phyloP scores from a whole-genome alignment of 2,113 vertebrate genomes.

The Stegostoma tigrinum region DNA sequence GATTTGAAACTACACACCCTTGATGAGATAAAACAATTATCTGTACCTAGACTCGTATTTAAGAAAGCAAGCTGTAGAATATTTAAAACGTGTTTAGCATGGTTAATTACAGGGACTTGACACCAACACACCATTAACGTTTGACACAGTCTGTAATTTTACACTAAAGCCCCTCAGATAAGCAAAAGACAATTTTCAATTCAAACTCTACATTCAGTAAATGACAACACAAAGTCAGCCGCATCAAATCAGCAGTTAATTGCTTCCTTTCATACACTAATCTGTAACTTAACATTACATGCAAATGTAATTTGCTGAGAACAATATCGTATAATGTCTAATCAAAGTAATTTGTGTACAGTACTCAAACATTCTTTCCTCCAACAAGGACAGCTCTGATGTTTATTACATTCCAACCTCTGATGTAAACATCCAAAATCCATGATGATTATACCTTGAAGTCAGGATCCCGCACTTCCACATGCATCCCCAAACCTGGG shows the following conservation, averaged over 20 bases:
- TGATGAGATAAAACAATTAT: neutral
- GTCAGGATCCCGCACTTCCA: conserved; percentile 86
- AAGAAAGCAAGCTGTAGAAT: too few species aligned
- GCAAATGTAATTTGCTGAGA: neutral
- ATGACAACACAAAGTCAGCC: neutral
- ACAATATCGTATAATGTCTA: neutral
- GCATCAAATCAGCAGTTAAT: neutral
- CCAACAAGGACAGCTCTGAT: neutral
- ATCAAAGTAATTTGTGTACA: neutral
- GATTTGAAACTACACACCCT: neutral
- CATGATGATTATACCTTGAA: conserved; percentile 60
- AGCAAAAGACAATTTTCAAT: neutral
- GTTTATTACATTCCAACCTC: neutral
- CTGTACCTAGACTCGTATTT: neutral
- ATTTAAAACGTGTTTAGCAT: neutral
- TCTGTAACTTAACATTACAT: neutral
- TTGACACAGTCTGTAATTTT: neutral
- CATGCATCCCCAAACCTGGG: conserved; percentile 86
- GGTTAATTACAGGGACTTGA: neutral
- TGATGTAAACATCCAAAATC: neutral
- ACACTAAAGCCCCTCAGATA: neutral
- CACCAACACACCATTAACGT: neutral
- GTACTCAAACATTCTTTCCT: neutral
- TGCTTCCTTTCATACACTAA: neutral
- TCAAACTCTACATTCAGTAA: neutral